These are phyloP conservation scores for Chlorospingus semifuscus DNA, from an alignment of 2,797 vertebrate species.

Conservation along the genomic window DNA sequence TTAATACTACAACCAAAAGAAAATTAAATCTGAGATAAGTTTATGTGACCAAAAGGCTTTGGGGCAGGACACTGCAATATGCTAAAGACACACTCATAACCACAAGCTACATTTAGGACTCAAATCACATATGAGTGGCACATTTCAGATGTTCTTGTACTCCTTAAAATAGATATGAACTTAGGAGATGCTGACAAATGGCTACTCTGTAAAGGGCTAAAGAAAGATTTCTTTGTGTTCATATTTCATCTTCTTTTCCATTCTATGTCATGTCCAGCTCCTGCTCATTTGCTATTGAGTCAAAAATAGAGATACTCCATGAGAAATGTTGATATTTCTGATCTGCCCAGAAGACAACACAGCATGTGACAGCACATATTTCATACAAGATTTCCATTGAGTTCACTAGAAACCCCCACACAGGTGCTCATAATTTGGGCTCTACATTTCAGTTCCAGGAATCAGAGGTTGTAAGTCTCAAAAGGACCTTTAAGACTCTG, in stretches of 20 bases:
- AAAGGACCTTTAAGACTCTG: background rate
- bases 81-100: background rate
- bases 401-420: background rate
- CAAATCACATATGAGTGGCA: slow-evolving; percentile 18
- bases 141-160: slow-evolving; percentile 8
- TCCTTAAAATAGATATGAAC: slow-evolving; percentile 33
- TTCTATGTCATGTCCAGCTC: slow-evolving; percentile 38
- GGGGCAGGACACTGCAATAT: background rate
- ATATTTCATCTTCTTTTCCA: background rate
- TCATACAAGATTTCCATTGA: background rate
- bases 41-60: background rate
- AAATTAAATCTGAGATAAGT: slow-evolving; percentile 31
- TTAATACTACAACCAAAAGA: background rate
- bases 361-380: slow-evolving; percentile 26
- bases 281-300: background rate
- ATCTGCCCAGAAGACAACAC: slow-evolving; percentile 35
- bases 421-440: background rate
- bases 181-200: background rate
- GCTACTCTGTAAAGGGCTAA: background rate
- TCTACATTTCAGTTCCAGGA: background rate
- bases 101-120: slow-evolving; percentile 7
- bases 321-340: slow-evolving; percentile 28
- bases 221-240: background rate
- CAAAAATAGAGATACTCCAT: slow-evolving; percentile 44
- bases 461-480: slow-evolving; percentile 37